A percentile compares a stretch with the other conserved stretches of the same genome.
Evolutionary conservation across 1,140 invertebrate species (phyloP).

Genomic region (Lepidurus arcticus): DNA sequence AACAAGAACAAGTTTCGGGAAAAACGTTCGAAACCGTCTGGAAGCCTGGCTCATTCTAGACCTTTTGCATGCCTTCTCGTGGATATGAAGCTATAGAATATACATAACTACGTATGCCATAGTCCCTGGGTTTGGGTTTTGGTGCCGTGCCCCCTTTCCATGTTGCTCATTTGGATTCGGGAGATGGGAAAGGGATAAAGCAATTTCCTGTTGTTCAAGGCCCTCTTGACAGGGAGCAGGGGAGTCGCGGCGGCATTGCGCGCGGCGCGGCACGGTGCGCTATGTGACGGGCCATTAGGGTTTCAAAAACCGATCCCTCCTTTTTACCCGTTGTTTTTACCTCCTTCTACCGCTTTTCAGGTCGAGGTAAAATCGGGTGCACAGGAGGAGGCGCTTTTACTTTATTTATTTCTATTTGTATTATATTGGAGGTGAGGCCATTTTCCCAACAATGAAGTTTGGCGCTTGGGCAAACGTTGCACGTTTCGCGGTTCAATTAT

Average conservation of each 20-base stretch:
- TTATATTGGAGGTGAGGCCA: background rate
- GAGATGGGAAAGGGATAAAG: background rate
- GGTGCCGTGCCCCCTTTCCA: background rate
- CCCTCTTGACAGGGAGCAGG: background rate
- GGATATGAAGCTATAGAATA: background rate
- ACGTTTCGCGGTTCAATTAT: background rate
- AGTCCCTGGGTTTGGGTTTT: background rate
- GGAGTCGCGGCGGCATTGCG: background rate
- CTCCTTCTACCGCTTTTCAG: background rate
- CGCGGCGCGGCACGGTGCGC: background rate
- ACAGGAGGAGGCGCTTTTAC: background rate
- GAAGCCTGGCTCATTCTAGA: too few species aligned
- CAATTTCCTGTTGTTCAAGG: constrained; percentile 12
- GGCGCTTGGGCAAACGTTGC: background rate
- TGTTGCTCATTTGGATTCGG: background rate
- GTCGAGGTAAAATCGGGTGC: background rate
- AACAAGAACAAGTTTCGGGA: too few species aligned
- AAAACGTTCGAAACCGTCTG: too few species aligned
- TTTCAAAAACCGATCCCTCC: background rate
- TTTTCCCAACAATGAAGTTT: background rate
- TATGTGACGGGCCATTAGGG: background rate
- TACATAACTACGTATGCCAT: too few species aligned
- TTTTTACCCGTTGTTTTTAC: background rate
- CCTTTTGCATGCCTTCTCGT: background rate
- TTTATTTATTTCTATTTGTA: background rate